phyloP scores from a whole-genome alignment of 2,113 vertebrate genomes.

The Nansenia antarctica region DNA sequence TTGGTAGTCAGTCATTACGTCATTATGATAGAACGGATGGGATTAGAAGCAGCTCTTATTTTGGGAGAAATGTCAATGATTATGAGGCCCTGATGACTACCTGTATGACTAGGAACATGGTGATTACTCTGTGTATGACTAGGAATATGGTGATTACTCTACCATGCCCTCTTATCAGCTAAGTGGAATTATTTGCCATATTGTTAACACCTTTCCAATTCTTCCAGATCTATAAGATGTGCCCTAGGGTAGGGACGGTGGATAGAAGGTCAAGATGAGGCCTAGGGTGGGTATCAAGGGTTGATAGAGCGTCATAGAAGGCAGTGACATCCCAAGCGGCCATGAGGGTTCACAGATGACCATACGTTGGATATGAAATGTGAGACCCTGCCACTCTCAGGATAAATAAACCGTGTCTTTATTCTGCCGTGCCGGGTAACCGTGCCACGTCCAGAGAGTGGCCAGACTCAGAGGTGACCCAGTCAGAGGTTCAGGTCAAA shows the following conservation, averaged over 20 bases:
- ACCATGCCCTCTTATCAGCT: not conserved
- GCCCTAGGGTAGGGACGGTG: not conserved
- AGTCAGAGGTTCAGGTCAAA: not conserved
- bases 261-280: not conserved
- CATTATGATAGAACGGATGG: not conserved
- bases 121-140: too few species aligned
- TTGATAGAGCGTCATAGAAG: too few species aligned
- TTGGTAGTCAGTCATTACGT: too few species aligned
- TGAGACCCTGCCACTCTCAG: not conserved
- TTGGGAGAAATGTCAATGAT: too few species aligned
- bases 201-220: not conserved
- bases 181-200: not conserved
- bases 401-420: not conserved
- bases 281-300: not conserved
- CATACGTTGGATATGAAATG: not conserved
- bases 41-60: too few species aligned
- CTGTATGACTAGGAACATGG: too few species aligned
- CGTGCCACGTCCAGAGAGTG: not conserved
- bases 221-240: not conserved
- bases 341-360: not conserved
- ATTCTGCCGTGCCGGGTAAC: not conserved
- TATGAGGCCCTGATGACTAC: too few species aligned
- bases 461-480: not conserved
- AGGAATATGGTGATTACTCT: not conserved
- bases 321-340: not conserved